phyloP scores from a whole-genome alignment of 2,888 invertebrate species.

The Euspilapteryx auroguttella region DNA sequence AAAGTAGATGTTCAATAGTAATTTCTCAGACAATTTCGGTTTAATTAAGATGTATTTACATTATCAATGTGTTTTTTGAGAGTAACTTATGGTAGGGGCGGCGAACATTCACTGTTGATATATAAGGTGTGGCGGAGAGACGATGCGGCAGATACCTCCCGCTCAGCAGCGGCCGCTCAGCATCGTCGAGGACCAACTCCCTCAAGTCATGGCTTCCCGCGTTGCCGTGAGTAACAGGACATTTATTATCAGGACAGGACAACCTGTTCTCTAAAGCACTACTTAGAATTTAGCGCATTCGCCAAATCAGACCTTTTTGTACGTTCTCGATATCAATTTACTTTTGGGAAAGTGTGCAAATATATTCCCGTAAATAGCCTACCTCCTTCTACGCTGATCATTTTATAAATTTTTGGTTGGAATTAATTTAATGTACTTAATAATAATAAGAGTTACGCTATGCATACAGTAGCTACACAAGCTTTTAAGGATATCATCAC shows the following conservation, averaged over 20 bases:
- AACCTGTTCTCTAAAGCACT: not conserved
- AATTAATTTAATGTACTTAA: too few species aligned
- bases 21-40: constrained; percentile 7
- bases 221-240: constrained; percentile 32
- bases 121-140: constrained; percentile 26
- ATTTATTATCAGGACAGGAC: too few species aligned
- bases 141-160: constrained; percentile 19
- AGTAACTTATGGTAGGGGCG: constrained; percentile 28
- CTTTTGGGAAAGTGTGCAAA: too few species aligned
- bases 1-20: constrained; percentile 2
- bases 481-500: too few species aligned
- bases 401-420: too few species aligned
- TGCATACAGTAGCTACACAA: too few species aligned
- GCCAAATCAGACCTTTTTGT: too few species aligned
- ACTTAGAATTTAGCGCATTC: too few species aligned
- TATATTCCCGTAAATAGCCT: too few species aligned
- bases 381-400: too few species aligned
- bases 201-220: constrained; percentile 37
- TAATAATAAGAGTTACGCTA: too few species aligned
- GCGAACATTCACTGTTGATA: constrained; percentile 42
- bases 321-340: too few species aligned
- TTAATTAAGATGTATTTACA: constrained; percentile 15
- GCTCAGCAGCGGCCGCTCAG: constrained; percentile 14
- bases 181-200: constrained; percentile 15
- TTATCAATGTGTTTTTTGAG: constrained; percentile 17